A percentile compares a stretch with the other conserved stretches of the same genome.
phyloP scores from a whole-genome alignment of 35 echinoderm and acorn worm species.

The Amphiura filiformis region DNA sequence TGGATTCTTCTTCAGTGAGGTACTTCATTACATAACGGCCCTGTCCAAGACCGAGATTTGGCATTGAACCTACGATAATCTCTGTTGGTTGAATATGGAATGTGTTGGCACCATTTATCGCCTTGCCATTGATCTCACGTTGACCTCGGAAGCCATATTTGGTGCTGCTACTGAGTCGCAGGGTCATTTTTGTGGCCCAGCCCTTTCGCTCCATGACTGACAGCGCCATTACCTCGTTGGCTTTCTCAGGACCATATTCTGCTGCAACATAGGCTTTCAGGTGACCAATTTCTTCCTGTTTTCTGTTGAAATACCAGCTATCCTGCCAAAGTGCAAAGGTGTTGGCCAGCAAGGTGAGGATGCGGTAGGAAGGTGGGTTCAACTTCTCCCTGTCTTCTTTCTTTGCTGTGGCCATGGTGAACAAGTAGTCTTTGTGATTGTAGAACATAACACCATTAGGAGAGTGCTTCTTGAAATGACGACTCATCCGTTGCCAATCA shows the following conservation, averaged over 20 bases:
- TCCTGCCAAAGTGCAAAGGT: slow-evolving; percentile 1
- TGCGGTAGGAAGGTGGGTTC: slow-evolving; percentile 5
- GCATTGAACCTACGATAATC: neutral
- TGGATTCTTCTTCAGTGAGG: slow-evolving; percentile 13
- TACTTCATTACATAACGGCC: slow-evolving; percentile 8
- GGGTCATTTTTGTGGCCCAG: neutral
- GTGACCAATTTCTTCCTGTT: slow-evolving; percentile 10
- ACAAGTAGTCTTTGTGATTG: slow-evolving; percentile 8
- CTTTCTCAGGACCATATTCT: neutral
- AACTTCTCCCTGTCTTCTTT: slow-evolving; percentile 6
- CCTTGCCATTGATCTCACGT: neutral
- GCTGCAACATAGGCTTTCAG: neutral
- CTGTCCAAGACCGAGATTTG: slow-evolving; percentile 2
- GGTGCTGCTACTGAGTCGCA: neutral
- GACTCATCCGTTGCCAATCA: slow-evolving; percentile 6
- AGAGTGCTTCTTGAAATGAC: slow-evolving; percentile 1
- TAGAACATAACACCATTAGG: slow-evolving; percentile 7
- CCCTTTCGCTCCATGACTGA: neutral
- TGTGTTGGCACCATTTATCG: neutral
- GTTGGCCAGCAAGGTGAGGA: slow-evolving; percentile 1
- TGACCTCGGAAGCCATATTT: slow-evolving; percentile 6
- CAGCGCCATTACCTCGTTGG: neutral
- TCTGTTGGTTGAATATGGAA: neutral
- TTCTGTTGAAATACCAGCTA: slow-evolving; percentile 11
- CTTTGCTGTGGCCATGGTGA: neutral